Percentiles rank a stretch among this genome's conserved stretches.
Conservation (phyloP, 2,888 invertebrate species). For the Rotaria socialis region DNA sequence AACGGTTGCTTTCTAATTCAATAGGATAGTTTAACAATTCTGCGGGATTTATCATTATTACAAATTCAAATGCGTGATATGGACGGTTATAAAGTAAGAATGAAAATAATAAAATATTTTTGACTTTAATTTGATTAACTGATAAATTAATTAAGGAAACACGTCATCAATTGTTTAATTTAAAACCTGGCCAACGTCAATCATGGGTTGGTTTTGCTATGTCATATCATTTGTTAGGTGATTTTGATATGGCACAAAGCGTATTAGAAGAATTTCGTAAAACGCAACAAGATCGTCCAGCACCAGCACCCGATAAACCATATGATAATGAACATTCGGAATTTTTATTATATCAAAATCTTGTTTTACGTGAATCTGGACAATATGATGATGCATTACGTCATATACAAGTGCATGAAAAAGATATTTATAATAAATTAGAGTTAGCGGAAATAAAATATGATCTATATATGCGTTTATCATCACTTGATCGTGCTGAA, state of each 20-base stretch:
- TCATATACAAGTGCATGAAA: slow-evolving; percentile 79
- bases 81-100: slow-evolving; percentile 77
- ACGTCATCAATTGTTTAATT: slow-evolving; percentile 87
- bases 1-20: background rate
- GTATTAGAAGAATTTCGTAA: slow-evolving; percentile 90
- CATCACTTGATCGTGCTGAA: slow-evolving; percentile 67
- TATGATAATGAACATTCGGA: slow-evolving; percentile 94
- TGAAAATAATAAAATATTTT: background rate
- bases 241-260: slow-evolving; percentile 91
- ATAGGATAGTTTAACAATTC: slow-evolving; percentile 87
- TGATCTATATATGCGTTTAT: slow-evolving; percentile 48
- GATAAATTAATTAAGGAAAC: slow-evolving; percentile 67
- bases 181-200: slow-evolving; percentile 89
- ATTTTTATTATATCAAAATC: slow-evolving; percentile 88
- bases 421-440: slow-evolving; percentile 87
- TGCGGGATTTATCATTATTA: slow-evolving; percentile 87
- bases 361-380: slow-evolving; percentile 87
- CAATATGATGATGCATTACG: slow-evolving; percentile 76
- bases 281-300: slow-evolving; percentile 64
- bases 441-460: slow-evolving; percentile 87
- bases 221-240: slow-evolving; percentile 92
- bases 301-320: slow-evolving; percentile 24
- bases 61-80: slow-evolving; percentile 99
- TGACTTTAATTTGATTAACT: too few species aligned
- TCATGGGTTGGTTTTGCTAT: slow-evolving; percentile 99